Percentiles rank a stretch among this genome's conserved stretches.
These are phyloP conservation scores for Rhabdomys dilectus DNA, from an alignment of 2,113 vertebrate genomes.

Conservation along the genomic window DNA sequence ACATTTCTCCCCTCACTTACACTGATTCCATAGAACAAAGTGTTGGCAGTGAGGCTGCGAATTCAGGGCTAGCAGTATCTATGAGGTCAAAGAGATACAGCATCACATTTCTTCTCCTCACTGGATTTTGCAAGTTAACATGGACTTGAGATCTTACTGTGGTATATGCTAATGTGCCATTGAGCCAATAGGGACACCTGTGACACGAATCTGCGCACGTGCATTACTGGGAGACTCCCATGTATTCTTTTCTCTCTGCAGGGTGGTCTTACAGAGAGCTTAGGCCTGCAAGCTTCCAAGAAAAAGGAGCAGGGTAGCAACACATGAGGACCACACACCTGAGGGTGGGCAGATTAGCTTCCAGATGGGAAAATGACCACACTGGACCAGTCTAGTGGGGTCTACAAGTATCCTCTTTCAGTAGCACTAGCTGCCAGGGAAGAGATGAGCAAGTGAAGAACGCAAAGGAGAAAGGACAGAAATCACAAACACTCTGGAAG, in stretches of 20 bases:
- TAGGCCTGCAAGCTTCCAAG: not conserved
- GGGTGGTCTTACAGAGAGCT: not conserved
- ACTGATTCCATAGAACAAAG: not conserved
- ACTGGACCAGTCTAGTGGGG: accelerated
- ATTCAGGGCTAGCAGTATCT: not conserved
- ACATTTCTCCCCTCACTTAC: not conserved
- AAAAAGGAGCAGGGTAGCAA: not conserved
- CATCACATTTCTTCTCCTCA: not conserved
- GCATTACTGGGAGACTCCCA: not conserved
- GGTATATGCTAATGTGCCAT: not conserved
- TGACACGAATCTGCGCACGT: not conserved
- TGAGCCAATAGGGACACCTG: not conserved
- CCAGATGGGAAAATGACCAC: not conserved
- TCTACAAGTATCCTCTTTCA: not conserved
- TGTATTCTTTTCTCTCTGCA: not conserved
- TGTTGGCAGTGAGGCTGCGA: not conserved
- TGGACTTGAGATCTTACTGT: not conserved
- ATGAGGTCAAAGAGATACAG: not conserved
- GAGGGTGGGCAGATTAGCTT: accelerated
- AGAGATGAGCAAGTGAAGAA: not conserved
- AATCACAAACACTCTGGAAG: too few species aligned
- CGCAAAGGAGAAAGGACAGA: not conserved
- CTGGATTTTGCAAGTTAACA: not conserved
- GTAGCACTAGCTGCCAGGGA: accelerated
- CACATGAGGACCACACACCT: accelerated